A percentile compares a stretch with the other conserved stretches of the same genome.
phyloP scores from a whole-genome alignment of 2,888 invertebrate species.

The Diploptera punctata region DNA sequence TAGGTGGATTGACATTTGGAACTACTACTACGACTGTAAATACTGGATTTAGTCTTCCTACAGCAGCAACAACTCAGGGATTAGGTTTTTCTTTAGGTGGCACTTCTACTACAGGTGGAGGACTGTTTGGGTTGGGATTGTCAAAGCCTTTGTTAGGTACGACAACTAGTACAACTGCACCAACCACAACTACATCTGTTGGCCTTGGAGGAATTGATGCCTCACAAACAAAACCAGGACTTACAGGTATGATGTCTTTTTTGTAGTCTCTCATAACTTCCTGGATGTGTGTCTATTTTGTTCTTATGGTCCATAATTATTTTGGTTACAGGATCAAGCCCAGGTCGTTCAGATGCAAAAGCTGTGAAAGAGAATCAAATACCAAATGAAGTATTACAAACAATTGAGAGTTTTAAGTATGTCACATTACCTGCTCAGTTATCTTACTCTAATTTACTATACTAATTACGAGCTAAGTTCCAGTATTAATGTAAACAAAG shows the following conservation, averaged over 20 bases:
- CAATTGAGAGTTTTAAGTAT: slow-evolving; percentile 80
- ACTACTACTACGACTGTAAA: slow-evolving; percentile 4
- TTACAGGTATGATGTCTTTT: slow-evolving; percentile 48
- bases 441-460: no score
- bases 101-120: slow-evolving; percentile 9
- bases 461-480: no score
- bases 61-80: slow-evolving; percentile 10
- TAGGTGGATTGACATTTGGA: slow-evolving; percentile 3
- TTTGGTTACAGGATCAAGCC: slow-evolving; percentile 32
- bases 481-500: no score
- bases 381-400: slow-evolving; percentile 78
- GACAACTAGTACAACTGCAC: slow-evolving; percentile 14
- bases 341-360: slow-evolving; percentile 35
- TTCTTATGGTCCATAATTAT: neutral
- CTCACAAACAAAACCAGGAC: slow-evolving; percentile 55
- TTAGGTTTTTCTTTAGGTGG: slow-evolving; percentile 14
- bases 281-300: no score
- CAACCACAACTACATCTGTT: slow-evolving; percentile 56
- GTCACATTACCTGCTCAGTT: no score
- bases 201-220: slow-evolving; percentile 75
- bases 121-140: neutral
- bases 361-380: slow-evolving; percentile 69
- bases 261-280: no score
- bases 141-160: neutral
- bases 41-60: slow-evolving; percentile 8